Percentiles rank a stretch among this genome's conserved stretches.
These are phyloP conservation scores for Hypotaenidia okinawae DNA, from an alignment of 2,797 vertebrate species.

Conservation along the genomic window DNA sequence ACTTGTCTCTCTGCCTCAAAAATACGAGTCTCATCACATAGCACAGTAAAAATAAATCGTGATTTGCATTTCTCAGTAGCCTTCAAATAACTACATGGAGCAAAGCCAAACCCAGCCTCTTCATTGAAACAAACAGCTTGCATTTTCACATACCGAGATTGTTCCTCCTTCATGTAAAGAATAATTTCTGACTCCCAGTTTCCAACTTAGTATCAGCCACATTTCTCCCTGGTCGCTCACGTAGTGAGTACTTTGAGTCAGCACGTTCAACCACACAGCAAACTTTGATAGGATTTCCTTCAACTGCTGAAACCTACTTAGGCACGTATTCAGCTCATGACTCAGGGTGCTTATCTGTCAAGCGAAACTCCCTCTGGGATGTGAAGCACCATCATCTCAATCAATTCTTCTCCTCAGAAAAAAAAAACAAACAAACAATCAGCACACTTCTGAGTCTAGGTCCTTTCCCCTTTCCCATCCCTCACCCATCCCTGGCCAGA, in stretches of 20 bases:
- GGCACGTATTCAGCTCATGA: conserved; percentile 56
- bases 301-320: background rate
- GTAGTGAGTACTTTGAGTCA: conserved; percentile 65
- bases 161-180: background rate
- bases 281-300: conserved; percentile 51
- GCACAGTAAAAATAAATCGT: conserved; percentile 54
- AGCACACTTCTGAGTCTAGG: conserved; percentile 16
- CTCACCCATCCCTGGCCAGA: conserved; percentile 36
- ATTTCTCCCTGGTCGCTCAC: conserved; percentile 46
- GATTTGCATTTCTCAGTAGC: conserved; percentile 60
- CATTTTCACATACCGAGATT: conserved; percentile 13
- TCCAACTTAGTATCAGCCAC: background rate
- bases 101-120: conserved; percentile 46
- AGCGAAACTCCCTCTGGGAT: conserved; percentile 50
- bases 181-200: background rate
- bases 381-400: conserved; percentile 26
- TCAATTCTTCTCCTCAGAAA: conserved; percentile 45
- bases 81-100: conserved; percentile 47
- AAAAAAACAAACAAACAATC: conserved; percentile 53
- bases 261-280: conserved; percentile 34
- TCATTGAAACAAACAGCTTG: conserved; percentile 26
- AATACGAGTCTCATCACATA: conserved; percentile 30
- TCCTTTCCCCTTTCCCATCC: conserved; percentile 13
- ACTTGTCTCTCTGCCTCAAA: conserved; percentile 3
- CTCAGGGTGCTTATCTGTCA: conserved; percentile 62